A percentile compares a stretch with the other conserved stretches of the same genome.
Conservation (phyloP, 2,888 invertebrate species). For the Himalopsyche anomala region DNA sequence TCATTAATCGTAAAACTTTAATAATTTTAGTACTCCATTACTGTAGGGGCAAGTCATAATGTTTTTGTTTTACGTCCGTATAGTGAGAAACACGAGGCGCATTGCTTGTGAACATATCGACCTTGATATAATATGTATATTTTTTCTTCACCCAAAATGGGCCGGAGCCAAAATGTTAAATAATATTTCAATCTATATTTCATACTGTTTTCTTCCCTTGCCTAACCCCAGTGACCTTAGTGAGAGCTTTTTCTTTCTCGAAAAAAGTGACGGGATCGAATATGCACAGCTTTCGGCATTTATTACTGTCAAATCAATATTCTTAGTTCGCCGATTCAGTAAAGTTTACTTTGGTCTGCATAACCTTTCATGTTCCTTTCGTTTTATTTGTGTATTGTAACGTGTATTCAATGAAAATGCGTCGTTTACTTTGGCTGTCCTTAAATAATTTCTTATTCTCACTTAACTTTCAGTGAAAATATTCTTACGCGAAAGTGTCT, state of each 20-base stretch:
- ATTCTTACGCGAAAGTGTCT: not conserved
- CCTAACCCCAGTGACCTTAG: not conserved
- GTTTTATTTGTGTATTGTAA: not conserved
- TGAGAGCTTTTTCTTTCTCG: not conserved
- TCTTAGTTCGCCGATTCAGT: not conserved
- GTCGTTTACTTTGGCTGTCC: not conserved
- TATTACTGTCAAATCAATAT: constrained; percentile 35
- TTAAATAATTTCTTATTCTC: not conserved
- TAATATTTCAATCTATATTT: too few species aligned
- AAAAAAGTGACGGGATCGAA: not conserved
- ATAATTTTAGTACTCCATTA: too few species aligned
- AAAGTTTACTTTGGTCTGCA: not conserved
- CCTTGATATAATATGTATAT: too few species aligned
- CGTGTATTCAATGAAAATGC: not conserved
- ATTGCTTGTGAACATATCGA: too few species aligned
- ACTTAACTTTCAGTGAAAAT: not conserved
- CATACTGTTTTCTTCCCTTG: not conserved
- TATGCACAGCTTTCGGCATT: constrained; percentile 26
- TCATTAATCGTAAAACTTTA: too few species aligned
- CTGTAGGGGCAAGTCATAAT: too few species aligned
- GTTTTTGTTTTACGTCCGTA: too few species aligned
- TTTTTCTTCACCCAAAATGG: too few species aligned
- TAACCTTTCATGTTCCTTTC: not conserved
- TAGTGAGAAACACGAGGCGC: too few species aligned
- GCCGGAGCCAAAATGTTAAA: too few species aligned